Conservation (phyloP, 2,888 invertebrate species). For the Pyrocoelia pectoralis region DNA sequence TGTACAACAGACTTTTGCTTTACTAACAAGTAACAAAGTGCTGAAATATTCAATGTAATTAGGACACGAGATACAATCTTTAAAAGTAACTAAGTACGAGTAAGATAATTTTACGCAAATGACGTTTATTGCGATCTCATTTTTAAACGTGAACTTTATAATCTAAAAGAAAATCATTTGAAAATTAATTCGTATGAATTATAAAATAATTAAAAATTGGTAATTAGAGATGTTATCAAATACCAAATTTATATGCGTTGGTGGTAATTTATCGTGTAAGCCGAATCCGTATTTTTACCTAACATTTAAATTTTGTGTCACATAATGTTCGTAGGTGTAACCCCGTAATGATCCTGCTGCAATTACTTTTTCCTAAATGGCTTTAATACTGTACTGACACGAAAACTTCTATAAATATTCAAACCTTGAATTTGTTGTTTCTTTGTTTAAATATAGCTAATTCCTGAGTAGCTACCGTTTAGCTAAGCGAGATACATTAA, state of each 20-base stretch:
- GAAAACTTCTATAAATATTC: not conserved
- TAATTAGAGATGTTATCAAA: too few relatives aligned
- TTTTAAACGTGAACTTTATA: not conserved
- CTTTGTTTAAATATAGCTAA: not conserved
- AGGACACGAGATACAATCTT: not conserved
- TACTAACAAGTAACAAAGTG: not conserved
- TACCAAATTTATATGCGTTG: too few relatives aligned
- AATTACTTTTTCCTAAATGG: not conserved
- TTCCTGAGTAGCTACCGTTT: too few relatives aligned
- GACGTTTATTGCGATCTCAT: too few relatives aligned
- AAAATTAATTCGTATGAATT: too few relatives aligned
- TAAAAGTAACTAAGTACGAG: not conserved
- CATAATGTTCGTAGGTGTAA: not conserved
- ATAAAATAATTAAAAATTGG: too few relatives aligned
- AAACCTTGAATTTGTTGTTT: not conserved
- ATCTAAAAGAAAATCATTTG: too few relatives aligned
- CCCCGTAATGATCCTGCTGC: not conserved
- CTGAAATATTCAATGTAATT: slow-evolving; percentile 1
- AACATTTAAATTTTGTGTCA: not conserved
- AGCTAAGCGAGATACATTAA: too few relatives aligned
- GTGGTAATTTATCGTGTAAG: too few relatives aligned
- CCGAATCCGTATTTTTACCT: not conserved
- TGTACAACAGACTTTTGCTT: not conserved
- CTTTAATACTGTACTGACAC: not conserved
- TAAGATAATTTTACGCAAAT: not conserved